Percentiles rank a stretch among this genome's conserved stretches.
These are phyloP conservation scores for Petrolisthes manimaculis DNA, from an alignment of 2,888 invertebrate species.

Conservation along the genomic window DNA sequence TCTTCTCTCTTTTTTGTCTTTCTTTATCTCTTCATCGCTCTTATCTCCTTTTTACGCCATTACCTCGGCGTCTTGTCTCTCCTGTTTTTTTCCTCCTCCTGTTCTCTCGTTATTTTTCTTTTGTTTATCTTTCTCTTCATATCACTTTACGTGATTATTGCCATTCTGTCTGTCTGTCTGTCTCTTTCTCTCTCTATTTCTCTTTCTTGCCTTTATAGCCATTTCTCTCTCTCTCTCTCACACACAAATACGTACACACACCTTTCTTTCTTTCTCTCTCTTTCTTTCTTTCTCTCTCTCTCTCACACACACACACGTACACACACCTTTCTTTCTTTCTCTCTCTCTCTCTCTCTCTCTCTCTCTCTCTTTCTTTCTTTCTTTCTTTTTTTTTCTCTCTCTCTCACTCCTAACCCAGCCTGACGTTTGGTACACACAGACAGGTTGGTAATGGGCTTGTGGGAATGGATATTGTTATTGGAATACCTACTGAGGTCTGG, in stretches of 20 bases:
- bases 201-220: neutral
- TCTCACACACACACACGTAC: too few species aligned
- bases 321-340: too few species aligned
- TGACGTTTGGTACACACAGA: too few species aligned
- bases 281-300: too few species aligned
- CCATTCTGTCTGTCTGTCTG: neutral
- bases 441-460: too few species aligned
- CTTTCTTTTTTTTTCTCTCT: neutral
- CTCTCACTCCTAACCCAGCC: neutral
- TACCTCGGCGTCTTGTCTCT: neutral
- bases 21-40: neutral
- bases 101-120: too few species aligned
- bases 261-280: too few species aligned
- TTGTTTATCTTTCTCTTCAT: neutral
- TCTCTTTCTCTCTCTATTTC: neutral
- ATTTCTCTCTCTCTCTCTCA: neutral
- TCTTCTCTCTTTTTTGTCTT: neutral
- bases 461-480: neutral
- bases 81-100: neutral
- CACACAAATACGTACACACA: too few species aligned
- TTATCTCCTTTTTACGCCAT: neutral
- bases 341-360: neutral
- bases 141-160: neutral
- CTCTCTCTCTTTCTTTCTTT: neutral
- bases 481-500: neutral